Evolutionary conservation across 2,797 vertebrate genomes (phyloP).

Genomic region (Oreonectes daqikongensis): DNA sequence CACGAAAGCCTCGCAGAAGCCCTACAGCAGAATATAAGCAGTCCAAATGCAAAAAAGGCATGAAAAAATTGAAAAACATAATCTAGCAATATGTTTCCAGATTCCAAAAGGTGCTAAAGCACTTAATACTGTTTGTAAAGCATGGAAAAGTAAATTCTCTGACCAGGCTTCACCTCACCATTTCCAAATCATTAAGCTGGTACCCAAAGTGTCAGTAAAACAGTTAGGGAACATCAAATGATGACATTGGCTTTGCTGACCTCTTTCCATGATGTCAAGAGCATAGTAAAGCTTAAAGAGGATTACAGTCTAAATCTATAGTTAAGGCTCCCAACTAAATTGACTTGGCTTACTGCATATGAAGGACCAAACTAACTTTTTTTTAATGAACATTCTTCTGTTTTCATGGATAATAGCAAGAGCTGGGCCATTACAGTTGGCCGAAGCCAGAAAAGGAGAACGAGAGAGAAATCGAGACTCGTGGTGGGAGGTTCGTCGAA

Average conservation of each 20-base stretch:
- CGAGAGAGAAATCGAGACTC: slow-evolving; percentile 51
- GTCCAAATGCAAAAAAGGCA: neutral
- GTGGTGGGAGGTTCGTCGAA: slow-evolving; percentile 81
- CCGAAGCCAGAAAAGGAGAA: slow-evolving; percentile 15
- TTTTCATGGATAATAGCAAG: slow-evolving; percentile 50
- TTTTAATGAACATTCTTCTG: slow-evolving; percentile 48
- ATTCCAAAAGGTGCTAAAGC: neutral
- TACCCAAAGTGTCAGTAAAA: slow-evolving; percentile 66
- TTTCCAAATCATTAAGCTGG: slow-evolving; percentile 35
- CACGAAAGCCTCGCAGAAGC: no score
- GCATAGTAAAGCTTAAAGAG: slow-evolving; percentile 74
- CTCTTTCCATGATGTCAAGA: slow-evolving; percentile 79
- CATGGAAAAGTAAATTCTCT: slow-evolving; percentile 20
- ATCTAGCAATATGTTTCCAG: neutral
- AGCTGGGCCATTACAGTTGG: neutral
- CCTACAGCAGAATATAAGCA: neutral
- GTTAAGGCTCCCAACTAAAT: slow-evolving; percentile 73
- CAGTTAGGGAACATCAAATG: slow-evolving; percentile 72
- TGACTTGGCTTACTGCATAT: slow-evolving; percentile 73
- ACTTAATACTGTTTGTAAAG: slow-evolving; percentile 22
- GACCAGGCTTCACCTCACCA: slow-evolving; percentile 2
- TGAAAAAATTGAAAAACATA: neutral
- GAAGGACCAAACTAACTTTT: slow-evolving; percentile 66
- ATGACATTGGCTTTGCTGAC: slow-evolving; percentile 74
- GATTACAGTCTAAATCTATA: slow-evolving; percentile 71